Evolutionary conservation across 2,888 invertebrate genomes (phyloP), one percentile per base, ranked within the genome.

Genomic region (Unio pictorum): DNA sequence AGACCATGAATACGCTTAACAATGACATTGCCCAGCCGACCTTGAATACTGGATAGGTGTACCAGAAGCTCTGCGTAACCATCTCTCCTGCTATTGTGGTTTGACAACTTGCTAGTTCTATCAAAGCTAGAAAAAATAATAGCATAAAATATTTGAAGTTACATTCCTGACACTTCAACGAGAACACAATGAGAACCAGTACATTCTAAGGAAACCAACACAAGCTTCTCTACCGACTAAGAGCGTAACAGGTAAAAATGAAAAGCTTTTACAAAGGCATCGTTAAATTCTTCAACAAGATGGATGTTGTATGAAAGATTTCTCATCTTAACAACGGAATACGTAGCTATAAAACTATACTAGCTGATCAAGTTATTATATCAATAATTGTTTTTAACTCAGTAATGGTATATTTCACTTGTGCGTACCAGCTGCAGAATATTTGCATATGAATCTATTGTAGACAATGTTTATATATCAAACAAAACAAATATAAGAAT

Each of bases 31-130:
- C 57, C 28, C 61, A 67, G 61, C 71, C 67, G 11, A 67, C 26
- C 18, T 54, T 23, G 3, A 26, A 54, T 6, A 57, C 6, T n/a
- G 73, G 73, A 26, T 69, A 69, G 17, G 58, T 61, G 54, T 69
- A 73, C 73, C 73, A 69, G 55, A 45, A 64, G 11, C 54, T 56
- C 20, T 67, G 69, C 11, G 64, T 73, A 8, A 73, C 26, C 18
- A 69, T 61, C 26, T 73, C 73, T n/a, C 73, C 73, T 1, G 73
- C 67, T 55, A 69, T 69, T 4, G 69, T 73, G 18, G 73, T 73
- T 20, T 64, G 17, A 0, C 55, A 61, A 30, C 73, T 67, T 6
- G 57, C 30, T 3, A 67, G 8, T 57, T 73, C 67, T 0, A 64
- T 58, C 8, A 66, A 26, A 17, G 67, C 56, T 17, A 7, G 34